Evolutionary conservation across 92 coral and sea anemone genomes (phyloP).

Genomic region (Porites lobata): DNA sequence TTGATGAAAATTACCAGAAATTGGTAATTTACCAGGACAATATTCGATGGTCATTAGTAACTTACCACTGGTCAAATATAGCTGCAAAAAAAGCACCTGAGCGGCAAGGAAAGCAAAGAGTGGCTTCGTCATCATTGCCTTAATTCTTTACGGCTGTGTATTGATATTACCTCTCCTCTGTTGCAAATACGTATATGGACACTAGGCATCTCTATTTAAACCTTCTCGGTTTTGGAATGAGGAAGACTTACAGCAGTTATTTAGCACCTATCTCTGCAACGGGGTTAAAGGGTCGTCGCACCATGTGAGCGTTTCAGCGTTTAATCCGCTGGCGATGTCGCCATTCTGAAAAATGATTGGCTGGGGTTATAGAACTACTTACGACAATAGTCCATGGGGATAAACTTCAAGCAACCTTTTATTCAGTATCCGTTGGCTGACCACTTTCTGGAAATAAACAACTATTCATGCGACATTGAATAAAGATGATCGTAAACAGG

Average conservation of each 20-base stretch:
- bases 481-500: too few relatives aligned
- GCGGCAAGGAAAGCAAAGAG: neutral
- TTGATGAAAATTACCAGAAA: neutral
- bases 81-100: slow-evolving; percentile 10
- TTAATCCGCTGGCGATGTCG: too few relatives aligned
- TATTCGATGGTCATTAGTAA: neutral
- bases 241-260: neutral
- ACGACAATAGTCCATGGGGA: too few relatives aligned
- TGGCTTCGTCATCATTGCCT: neutral
- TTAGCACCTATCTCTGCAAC: neutral
- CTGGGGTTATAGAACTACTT: too few relatives aligned
- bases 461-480: too few relatives aligned
- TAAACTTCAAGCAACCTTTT: too few relatives aligned
- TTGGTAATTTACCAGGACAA: neutral
- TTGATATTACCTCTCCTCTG: neutral
- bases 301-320: neutral
- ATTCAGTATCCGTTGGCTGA: too few relatives aligned
- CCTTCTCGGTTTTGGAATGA: neutral
- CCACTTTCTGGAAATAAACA: too few relatives aligned
- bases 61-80: neutral
- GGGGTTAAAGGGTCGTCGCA: neutral
- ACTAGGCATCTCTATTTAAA: neutral
- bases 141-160: neutral
- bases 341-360: too few relatives aligned
- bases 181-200: neutral